phyloP scores from a whole-genome alignment of 1,140 invertebrate genomes.

The Brachionus paranguensis region DNA sequence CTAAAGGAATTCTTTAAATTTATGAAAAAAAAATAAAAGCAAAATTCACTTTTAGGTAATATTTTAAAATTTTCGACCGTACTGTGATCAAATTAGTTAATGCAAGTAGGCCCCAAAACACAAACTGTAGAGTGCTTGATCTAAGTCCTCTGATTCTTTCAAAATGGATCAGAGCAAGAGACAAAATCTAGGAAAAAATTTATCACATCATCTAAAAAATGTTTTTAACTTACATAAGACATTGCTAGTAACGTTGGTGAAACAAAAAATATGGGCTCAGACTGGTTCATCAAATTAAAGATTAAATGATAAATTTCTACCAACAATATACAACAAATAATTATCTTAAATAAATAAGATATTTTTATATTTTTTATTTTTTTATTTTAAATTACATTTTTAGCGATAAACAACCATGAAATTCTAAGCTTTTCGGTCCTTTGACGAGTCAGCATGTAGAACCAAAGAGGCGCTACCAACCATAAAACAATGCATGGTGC shows the following conservation, averaged over 20 bases:
- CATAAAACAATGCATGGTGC: background rate
- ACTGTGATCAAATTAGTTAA: conserved; percentile 1
- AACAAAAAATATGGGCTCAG: background rate
- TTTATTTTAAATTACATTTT: background rate
- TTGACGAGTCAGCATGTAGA: conserved; percentile 34
- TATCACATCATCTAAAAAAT: background rate
- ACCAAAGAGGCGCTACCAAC: conserved; percentile 32
- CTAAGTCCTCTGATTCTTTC: conserved; percentile 12
- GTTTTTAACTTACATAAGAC: background rate
- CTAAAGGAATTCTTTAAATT: background rate
- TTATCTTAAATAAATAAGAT: background rate
- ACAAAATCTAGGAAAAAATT: background rate
- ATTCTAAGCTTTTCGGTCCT: background rate
- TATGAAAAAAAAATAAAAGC: background rate
- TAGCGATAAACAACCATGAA: background rate
- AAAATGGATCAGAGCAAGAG: background rate
- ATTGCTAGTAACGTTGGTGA: background rate
- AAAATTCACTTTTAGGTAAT: background rate
- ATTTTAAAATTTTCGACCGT: conserved; percentile 7
- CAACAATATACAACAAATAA: too few species aligned
- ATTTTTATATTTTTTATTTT: background rate
- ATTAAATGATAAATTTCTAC: background rate
- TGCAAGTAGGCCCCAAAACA: conserved; percentile 1
- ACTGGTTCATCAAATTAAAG: background rate
- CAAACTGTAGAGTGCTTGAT: conserved; percentile 23